Evolutionary conservation across 2,113 vertebrate species (phyloP).

Genomic region (Otolemur garnettii): DNA sequence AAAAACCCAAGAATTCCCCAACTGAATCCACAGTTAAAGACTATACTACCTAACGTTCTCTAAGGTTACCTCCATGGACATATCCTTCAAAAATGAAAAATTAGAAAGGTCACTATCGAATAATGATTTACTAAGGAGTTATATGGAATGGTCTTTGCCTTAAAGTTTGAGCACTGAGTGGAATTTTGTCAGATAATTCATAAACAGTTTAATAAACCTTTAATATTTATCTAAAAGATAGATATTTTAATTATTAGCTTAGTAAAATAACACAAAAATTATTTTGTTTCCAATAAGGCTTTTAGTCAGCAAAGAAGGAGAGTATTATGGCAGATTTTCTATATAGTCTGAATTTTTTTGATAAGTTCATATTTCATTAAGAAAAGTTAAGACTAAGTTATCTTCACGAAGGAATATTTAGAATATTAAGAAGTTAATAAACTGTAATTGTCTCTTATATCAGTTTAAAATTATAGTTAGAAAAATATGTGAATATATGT

Average conservation of each 20-base stretch:
- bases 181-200: conserved; percentile 84
- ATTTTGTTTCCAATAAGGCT: conserved; percentile 55
- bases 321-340: not conserved
- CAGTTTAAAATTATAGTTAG: conserved; percentile 9
- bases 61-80: conserved; percentile 74
- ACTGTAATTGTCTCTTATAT: conserved; percentile 41
- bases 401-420: conserved; percentile 35
- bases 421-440: conserved; percentile 13
- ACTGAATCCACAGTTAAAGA: conserved; percentile 78
- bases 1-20: conserved; percentile 79
- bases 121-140: conserved; percentile 80
- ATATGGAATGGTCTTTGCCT: conserved; percentile 79
- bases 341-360: conserved; percentile 47
- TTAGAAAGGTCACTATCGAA: conserved; percentile 80
- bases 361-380: conserved; percentile 56
- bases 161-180: conserved; percentile 77
- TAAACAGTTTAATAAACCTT: conserved; percentile 78
- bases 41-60: conserved; percentile 82
- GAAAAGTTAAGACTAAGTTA: conserved; percentile 1
- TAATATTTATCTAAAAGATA: conserved; percentile 81
- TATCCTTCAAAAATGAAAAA: conserved; percentile 80
- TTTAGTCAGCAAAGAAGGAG: conserved; percentile 29
- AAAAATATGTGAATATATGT: conserved; percentile 19
- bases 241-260: conserved; percentile 74
- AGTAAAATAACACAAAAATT: conserved; percentile 79